Evolutionary conservation across 1,140 invertebrate species (phyloP).

Genomic region (Dufourea novaeangliae): DNA sequence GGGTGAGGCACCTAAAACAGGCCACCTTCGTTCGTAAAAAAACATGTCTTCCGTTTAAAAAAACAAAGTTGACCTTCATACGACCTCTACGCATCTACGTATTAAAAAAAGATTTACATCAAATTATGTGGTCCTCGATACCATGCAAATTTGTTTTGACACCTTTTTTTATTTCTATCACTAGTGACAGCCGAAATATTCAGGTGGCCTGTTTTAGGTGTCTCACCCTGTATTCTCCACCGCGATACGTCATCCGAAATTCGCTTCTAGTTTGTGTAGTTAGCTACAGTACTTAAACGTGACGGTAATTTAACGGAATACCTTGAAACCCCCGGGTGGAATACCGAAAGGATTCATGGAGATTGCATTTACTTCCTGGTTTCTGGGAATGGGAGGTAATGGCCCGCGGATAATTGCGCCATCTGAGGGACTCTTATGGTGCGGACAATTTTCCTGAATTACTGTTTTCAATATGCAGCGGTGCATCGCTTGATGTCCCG

Average conservation of each 20-base stretch:
- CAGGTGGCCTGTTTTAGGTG: too few relatives aligned
- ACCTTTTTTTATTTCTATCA: too few relatives aligned
- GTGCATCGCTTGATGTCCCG: not conserved
- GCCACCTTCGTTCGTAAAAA: too few relatives aligned
- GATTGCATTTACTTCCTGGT: not conserved
- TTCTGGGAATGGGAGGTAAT: not conserved
- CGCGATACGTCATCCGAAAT: not conserved
- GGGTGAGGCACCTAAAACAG: too few relatives aligned
- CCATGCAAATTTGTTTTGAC: too few relatives aligned
- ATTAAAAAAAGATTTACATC: too few relatives aligned
- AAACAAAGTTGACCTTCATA: too few relatives aligned
- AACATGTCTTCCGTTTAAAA: too few relatives aligned
- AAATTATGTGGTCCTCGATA: too few relatives aligned
- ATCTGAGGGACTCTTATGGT: not conserved
- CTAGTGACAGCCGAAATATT: too few relatives aligned
- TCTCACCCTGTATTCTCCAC: too few relatives aligned
- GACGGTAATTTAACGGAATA: conserved; percentile 17
- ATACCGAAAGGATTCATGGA: not conserved
- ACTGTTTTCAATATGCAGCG: not conserved
- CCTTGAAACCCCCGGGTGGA: not conserved
- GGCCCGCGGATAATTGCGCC: not conserved
- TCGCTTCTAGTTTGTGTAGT: not conserved
- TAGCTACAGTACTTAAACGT: conserved; percentile 30
- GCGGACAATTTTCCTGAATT: not conserved
- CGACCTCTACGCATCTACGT: too few relatives aligned